Conservation (phyloP, 2,797 vertebrate genomes). For the Monodelphis domestica region DNA sequence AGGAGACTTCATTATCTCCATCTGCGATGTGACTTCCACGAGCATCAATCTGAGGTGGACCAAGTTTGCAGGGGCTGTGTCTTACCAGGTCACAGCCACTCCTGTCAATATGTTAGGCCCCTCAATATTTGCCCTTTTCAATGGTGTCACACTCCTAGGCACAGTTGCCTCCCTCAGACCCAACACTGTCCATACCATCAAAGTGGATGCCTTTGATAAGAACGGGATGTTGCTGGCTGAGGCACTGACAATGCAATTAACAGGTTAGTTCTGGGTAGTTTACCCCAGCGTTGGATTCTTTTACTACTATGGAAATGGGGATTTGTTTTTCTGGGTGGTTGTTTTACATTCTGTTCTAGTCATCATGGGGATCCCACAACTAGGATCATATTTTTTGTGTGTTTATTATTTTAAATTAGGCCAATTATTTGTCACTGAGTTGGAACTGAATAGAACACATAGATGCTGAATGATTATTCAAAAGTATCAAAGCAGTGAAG, state of each 20-base stretch:
- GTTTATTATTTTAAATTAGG: background rate
- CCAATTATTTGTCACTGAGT: conserved; percentile 24
- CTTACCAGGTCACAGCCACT: conserved; percentile 85
- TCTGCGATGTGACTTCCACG: conserved; percentile 86
- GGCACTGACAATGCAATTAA: conserved; percentile 69
- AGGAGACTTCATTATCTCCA: conserved; percentile 81
- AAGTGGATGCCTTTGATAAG: conserved; percentile 84
- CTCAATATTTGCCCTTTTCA: conserved; percentile 81
- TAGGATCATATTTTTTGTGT: background rate
- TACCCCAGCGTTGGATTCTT: background rate
- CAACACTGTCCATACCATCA: conserved; percentile 80
- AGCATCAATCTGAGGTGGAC: conserved; percentile 84
- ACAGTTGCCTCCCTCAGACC: conserved; percentile 84
- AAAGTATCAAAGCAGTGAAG: background rate
- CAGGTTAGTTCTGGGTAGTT: conserved; percentile 80
- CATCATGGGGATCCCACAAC: background rate
- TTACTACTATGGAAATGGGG: background rate
- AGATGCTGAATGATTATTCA: conserved; percentile 31
- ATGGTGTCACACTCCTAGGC: conserved; percentile 86
- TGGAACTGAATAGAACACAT: background rate
- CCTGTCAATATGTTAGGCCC: conserved; percentile 65
- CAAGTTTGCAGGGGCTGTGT: conserved; percentile 81
- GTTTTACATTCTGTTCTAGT: conserved; percentile 1
- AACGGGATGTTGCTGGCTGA: conserved; percentile 67
- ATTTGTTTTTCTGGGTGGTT: background rate